A percentile compares a stretch with the other conserved stretches of the same genome.
phyloP scores from a whole-genome alignment of 2,113 vertebrate genomes.

The Myocastor coypus region DNA sequence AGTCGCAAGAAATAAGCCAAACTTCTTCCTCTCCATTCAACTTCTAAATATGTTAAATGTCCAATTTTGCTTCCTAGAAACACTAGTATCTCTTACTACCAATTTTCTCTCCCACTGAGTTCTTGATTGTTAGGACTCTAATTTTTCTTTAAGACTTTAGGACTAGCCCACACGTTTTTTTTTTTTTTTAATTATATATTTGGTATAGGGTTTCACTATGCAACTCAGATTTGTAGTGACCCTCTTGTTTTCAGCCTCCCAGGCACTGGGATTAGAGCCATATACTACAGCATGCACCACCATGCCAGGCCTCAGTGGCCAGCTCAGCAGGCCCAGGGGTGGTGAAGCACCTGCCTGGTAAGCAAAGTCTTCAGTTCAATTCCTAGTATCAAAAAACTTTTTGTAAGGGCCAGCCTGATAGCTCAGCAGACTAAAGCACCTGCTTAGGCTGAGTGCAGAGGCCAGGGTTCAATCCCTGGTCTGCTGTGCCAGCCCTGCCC shows the following conservation, averaged over 20 bases:
- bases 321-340: too few species aligned
- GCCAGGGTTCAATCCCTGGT: too few species aligned
- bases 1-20: not conserved
- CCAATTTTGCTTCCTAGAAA: not conserved
- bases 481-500: too few species aligned
- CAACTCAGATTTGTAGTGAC: too few species aligned
- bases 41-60: not conserved
- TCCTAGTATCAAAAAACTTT: not conserved
- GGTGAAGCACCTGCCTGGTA: not conserved
- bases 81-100: not conserved
- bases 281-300: too few species aligned
- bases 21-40: not conserved
- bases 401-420: too few species aligned
- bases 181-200: not conserved
- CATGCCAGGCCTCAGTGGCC: too few species aligned
- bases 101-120: not conserved
- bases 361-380: not conserved
- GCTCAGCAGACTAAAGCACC: too few species aligned
- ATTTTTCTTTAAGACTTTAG: conserved; percentile 19
- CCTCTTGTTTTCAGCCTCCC: too few species aligned
- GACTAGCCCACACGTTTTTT: not conserved
- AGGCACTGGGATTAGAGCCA: too few species aligned
- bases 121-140: not conserved
- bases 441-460: too few species aligned
- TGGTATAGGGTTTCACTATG: too few species aligned